Conservation (phyloP, 1,140 invertebrate genomes). For the Scylla paramamosain region DNA sequence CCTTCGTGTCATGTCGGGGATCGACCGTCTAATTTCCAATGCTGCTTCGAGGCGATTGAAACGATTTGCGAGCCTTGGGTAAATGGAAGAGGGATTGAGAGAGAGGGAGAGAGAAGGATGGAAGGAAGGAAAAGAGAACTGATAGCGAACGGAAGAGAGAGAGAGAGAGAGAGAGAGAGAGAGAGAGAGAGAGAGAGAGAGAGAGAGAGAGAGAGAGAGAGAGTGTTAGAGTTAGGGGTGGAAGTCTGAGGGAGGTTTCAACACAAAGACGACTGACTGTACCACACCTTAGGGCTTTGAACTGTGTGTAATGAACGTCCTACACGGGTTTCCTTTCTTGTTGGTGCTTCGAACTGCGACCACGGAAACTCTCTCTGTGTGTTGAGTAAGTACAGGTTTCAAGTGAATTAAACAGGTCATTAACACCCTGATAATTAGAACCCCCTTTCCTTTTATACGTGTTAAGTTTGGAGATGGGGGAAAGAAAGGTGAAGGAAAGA, state of each 20-base stretch:
- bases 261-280: background rate
- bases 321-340: background rate
- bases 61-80: background rate
- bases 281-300: background rate
- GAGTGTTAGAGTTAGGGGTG: background rate
- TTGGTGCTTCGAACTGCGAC: background rate
- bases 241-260: background rate
- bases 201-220: background rate
- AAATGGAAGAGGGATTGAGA: background rate
- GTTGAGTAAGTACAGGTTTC: too few species aligned
- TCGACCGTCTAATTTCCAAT: background rate
- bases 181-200: background rate
- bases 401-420: too few species aligned
- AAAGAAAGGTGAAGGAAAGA: too few species aligned
- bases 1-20: background rate
- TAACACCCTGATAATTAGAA: too few species aligned
- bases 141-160: background rate
- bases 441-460: too few species aligned
- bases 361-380: too few species aligned
- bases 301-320: background rate
- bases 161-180: background rate
- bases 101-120: background rate
- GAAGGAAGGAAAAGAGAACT: background rate
- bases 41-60: background rate
- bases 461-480: too few species aligned